A percentile compares a stretch with the other conserved stretches of the same genome.
phyloP scores from a whole-genome alignment of 2,888 invertebrate genomes.

The Agrochola macilenta region DNA sequence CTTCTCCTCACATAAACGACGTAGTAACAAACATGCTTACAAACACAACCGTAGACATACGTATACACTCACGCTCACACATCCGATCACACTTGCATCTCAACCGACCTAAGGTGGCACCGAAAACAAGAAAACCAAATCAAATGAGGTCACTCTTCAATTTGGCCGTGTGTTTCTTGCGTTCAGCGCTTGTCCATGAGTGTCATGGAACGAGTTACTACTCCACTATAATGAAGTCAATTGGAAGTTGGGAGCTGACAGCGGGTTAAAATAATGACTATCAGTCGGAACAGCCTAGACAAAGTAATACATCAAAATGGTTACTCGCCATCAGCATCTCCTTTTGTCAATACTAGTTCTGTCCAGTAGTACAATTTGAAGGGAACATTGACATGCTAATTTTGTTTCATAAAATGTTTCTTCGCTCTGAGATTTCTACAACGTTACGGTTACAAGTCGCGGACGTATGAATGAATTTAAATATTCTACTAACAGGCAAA shows the following conservation, averaged over 20 bases:
- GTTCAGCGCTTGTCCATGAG: conserved; percentile 53
- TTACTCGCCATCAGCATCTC: conserved; percentile 62
- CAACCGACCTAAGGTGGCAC: conserved; percentile 61
- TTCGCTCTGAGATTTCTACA: conserved; percentile 38
- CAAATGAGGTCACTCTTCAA: conserved; percentile 54
- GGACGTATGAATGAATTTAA: conserved; percentile 57
- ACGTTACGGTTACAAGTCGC: conserved; percentile 52
- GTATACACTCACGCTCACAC: conserved; percentile 63
- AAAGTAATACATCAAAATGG: conserved; percentile 70
- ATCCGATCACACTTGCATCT: conserved; percentile 59
- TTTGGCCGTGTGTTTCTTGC: conserved; percentile 52
- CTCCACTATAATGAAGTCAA: conserved; percentile 55
- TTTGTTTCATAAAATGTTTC: conserved; percentile 28
- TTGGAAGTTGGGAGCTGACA: conserved; percentile 69
- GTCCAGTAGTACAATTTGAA: conserved; percentile 43
- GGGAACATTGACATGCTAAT: conserved; percentile 51
- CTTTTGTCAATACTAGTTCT: conserved; percentile 48
- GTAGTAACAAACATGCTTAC: conserved; percentile 83
- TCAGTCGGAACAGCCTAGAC: conserved; percentile 64
- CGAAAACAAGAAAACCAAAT: conserved; percentile 58
- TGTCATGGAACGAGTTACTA: conserved; percentile 50
- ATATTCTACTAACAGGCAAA: conserved; percentile 56
- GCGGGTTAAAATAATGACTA: conserved; percentile 72
- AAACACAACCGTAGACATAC: conserved; percentile 83
- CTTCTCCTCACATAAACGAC: conserved; percentile 79